Percentiles rank a stretch among this genome's conserved stretches.
These are phyloP conservation scores for Stichodactyla mertensii DNA, from an alignment of 64 coral and sea anemone species.

Conservation along the genomic window DNA sequence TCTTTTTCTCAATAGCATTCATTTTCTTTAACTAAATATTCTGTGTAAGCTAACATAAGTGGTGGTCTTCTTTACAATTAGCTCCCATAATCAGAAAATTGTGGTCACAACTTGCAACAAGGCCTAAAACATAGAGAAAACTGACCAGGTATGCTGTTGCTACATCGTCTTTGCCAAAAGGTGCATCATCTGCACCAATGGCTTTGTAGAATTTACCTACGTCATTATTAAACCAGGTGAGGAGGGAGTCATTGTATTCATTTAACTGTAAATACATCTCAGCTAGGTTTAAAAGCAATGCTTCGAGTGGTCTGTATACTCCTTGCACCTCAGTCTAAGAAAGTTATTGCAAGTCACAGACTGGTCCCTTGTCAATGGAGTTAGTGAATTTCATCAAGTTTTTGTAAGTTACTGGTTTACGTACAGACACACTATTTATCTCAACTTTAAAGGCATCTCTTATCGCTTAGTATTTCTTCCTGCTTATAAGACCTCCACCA, in stretches of 20 bases:
- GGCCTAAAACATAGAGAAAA: conserved; percentile 34
- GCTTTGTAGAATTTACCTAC: conserved; percentile 13
- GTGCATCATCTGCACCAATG: conserved; percentile 21
- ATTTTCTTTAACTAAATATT: too few species aligned
- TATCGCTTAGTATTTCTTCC: conserved; percentile 39
- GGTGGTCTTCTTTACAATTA: conserved; percentile 56
- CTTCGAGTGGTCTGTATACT: conserved; percentile 27
- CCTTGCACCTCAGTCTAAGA: not conserved
- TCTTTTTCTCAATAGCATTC: too few species aligned
- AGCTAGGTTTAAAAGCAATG: conserved; percentile 40
- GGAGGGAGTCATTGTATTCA: conserved; percentile 9
- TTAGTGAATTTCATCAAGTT: conserved; percentile 42
- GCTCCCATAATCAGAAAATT: conserved; percentile 22
- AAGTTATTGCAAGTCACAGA: conserved; percentile 26
- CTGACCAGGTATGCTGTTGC: conserved; percentile 53
- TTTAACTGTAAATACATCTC: conserved; percentile 43
- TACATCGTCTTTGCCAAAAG: conserved; percentile 44
- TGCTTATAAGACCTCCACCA: conserved; percentile 60
- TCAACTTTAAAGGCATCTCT: conserved; percentile 29
- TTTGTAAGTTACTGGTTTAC: conserved; percentile 39
- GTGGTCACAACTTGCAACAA: conserved; percentile 34
- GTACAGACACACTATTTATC: conserved; percentile 18
- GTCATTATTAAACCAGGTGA: conserved; percentile 30
- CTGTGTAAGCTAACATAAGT: conserved; percentile 16
- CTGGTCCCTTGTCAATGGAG: conserved; percentile 29